Evolutionary conservation across 2,888 invertebrate species (phyloP).

Genomic region (Craniophora ligustri): DNA sequence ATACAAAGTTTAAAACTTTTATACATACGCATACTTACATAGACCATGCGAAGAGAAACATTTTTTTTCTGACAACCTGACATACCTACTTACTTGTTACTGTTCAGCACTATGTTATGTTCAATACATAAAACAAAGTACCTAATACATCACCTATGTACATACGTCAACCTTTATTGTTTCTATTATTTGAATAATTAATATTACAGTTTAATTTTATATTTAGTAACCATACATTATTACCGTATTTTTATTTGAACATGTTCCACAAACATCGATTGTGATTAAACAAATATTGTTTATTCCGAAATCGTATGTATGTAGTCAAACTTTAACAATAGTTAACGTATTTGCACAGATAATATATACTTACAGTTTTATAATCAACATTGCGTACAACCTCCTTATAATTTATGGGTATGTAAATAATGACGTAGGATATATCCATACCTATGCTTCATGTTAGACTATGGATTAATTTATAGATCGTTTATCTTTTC

Average conservation of each 20-base stretch:
- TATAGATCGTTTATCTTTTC: neutral
- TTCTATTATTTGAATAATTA: slow-evolving; percentile 36
- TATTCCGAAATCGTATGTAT: neutral
- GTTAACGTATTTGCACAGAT: neutral
- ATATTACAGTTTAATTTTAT: slow-evolving; percentile 19
- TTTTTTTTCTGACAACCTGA: neutral
- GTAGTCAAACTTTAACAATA: too few relatives aligned
- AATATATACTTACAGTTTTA: neutral
- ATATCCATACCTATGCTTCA: slow-evolving; percentile 7
- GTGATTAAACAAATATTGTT: slow-evolving; percentile 11
- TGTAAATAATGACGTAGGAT: neutral
- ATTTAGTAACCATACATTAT: slow-evolving; percentile 12
- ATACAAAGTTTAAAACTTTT: too few relatives aligned
- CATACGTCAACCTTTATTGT: slow-evolving; percentile 16
- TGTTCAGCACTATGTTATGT: slow-evolving; percentile 7
- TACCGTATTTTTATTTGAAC: neutral
- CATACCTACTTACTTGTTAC: neutral
- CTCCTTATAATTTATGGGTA: neutral
- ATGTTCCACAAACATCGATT: neutral
- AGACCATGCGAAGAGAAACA: neutral
- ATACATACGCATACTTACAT: too few relatives aligned
- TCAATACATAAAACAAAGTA: slow-evolving; percentile 14
- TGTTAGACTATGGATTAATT: neutral
- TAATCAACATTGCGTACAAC: neutral
- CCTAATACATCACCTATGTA: neutral